phyloP scores from a whole-genome alignment of 53 echinoderm and acorn worm species.

The Paracentrotus lividus region DNA sequence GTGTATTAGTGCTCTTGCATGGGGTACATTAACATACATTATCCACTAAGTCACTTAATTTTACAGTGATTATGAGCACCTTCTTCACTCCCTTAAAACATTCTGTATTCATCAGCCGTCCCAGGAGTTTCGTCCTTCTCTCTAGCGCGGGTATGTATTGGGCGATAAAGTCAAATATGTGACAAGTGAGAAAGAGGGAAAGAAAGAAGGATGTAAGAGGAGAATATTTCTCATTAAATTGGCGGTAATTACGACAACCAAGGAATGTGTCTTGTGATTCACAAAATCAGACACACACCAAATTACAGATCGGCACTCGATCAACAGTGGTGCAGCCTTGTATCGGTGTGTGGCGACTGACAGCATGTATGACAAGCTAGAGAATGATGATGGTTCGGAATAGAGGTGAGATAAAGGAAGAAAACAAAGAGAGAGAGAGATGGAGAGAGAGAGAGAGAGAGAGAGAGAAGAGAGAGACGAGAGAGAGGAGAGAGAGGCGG shows the following conservation, averaged over 20 bases:
- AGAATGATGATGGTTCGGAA: neutral
- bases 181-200: neutral
- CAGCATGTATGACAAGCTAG: slow-evolving; percentile 1
- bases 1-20: too few species aligned
- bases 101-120: too few species aligned
- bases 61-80: neutral
- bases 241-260: slow-evolving; percentile 38
- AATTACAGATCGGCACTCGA: slow-evolving; percentile 29
- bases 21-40: too few species aligned
- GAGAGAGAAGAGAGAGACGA: neutral
- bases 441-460: neutral
- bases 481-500: neutral
- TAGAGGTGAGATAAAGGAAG: neutral
- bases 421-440: neutral
- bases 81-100: too few species aligned
- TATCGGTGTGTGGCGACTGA: slow-evolving; percentile 15
- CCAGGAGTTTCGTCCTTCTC: neutral
- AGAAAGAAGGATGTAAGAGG: neutral
- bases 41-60: too few species aligned
- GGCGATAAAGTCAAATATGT: neutral
- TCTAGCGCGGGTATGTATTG: neutral
- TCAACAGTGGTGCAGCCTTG: slow-evolving; percentile 47
- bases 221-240: slow-evolving; percentile 33
- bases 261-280: slow-evolving; percentile 35
- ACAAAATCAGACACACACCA: slow-evolving; percentile 48